These are phyloP conservation scores for Sinocyclocheilus grahami DNA, from an alignment of 2,113 vertebrate genomes.

Conservation along the genomic window DNA sequence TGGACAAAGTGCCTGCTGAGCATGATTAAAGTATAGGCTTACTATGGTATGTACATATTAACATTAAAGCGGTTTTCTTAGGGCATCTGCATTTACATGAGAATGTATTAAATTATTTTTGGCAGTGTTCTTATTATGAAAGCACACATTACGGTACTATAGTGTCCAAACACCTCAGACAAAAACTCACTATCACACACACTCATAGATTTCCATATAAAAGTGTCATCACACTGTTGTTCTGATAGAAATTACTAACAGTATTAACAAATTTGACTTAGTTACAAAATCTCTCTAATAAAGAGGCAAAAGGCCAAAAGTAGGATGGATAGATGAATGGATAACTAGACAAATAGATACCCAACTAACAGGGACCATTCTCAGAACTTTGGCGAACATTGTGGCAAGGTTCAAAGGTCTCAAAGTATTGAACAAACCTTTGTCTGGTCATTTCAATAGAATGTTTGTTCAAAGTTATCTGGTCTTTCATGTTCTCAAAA, in stretches of 20 bases:
- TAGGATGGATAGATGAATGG: no score
- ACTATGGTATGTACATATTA: background rate
- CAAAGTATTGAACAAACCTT: no score
- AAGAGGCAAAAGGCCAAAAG: background rate
- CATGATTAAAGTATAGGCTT: background rate
- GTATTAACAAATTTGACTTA: background rate
- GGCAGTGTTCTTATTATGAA: background rate
- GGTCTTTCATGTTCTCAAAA: no score
- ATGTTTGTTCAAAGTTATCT: no score
- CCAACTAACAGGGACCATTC: no score
- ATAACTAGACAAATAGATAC: no score
- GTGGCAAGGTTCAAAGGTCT: no score
- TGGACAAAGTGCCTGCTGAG: constrained; percentile 1
- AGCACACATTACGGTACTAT: background rate
- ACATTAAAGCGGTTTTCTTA: background rate
- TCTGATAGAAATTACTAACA: background rate
- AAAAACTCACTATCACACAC: background rate
- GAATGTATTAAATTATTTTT: background rate
- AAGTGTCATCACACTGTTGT: background rate
- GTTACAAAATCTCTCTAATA: background rate
- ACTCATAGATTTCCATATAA: background rate
- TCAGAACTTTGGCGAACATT: no score
- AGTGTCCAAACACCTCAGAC: background rate
- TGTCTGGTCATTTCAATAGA: no score
- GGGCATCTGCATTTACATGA: background rate